Base-by-base conservation (phyloP, 1,140 invertebrate species). In the Colletes latitarsis region DNA sequence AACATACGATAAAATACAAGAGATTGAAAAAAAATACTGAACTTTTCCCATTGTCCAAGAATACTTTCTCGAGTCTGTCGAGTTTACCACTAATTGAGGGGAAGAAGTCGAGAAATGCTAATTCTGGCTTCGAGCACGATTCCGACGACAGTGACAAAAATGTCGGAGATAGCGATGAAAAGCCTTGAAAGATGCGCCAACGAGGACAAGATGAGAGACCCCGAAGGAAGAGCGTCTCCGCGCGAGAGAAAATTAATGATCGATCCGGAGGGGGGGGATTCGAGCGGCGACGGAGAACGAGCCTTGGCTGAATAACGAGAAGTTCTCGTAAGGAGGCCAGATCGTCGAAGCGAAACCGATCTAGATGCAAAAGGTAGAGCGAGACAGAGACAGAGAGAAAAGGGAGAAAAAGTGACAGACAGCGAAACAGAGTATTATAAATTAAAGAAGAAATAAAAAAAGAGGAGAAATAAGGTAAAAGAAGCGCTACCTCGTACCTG, bases 331-430 rank as follows among this genome's bases (percentile, higher is more conserved):
- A 87, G 86, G 82, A 88, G 87, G 87, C 81, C 85, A 80, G 83
- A 87, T 73, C 83, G 86, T 77, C 83, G 77, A 85, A 84, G 82
- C 82, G 82, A 88, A 84, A 88, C 84, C 85, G 78, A 82, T 87
- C 85, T 89, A 68, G 68, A 85, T 46, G 53, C 52, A 49, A 46
- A 43, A 77, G 57, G 49, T 49, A 86, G 63, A 79, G 15, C 49
- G 46, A 14, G 60, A 53, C 1, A 60, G 49, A 63, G 10, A 39
- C 52, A 49, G n/a, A 69, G 39, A 63, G 64, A 49, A 10, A 49
- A 49, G 49, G 9, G 9, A 49, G 49, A 49, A 49, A 49, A 49
- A 49, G 39, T 1, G 53, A 52, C 12, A 57, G 14, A 17, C 14
- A 8, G 52, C 68, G 52, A 67, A 9, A 71, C 30, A 70, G 43